Conservation (phyloP, 1,140 invertebrate genomes). For the Drosophila suzukii region DNA sequence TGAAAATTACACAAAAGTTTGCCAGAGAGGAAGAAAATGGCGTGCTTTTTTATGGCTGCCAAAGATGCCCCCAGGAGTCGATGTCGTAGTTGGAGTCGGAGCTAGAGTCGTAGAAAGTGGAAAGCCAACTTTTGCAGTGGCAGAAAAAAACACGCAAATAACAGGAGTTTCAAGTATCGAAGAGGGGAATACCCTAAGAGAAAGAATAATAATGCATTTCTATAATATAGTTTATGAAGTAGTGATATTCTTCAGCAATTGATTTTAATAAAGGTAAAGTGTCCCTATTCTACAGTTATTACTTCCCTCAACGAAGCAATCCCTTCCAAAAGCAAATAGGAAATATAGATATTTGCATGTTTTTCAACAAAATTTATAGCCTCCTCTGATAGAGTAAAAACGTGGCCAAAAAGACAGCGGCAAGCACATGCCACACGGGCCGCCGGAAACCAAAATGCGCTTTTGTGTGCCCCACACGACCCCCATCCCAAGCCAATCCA, state of each 20-base stretch:
- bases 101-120: conserved; percentile 31
- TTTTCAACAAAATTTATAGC: background rate
- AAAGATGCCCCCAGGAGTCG: conserved; percentile 56
- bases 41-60: conserved; percentile 58
- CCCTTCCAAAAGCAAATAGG: background rate
- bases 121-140: conserved; percentile 32
- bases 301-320: background rate
- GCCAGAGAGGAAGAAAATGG: conserved; percentile 50
- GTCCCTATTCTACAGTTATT: no score
- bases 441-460: conserved; percentile 45
- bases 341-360: background rate
- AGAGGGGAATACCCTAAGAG: background rate
- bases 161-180: background rate
- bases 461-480: conserved; percentile 45
- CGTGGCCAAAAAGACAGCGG: conserved; percentile 14
- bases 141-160: conserved; percentile 1
- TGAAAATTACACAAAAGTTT: conserved; percentile 68
- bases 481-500: conserved; percentile 4
- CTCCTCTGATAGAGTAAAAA: background rate
- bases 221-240: no score
- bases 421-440: conserved; percentile 29
- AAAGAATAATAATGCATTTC: no score
- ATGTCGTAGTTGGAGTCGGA: conserved; percentile 9
- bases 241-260: no score
- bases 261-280: no score